A percentile compares a stretch with the other conserved stretches of the same genome.
These are phyloP conservation scores for Melanogrammus aeglefinus DNA, from an alignment of 2,797 vertebrate genomes.

Conservation along the genomic window DNA sequence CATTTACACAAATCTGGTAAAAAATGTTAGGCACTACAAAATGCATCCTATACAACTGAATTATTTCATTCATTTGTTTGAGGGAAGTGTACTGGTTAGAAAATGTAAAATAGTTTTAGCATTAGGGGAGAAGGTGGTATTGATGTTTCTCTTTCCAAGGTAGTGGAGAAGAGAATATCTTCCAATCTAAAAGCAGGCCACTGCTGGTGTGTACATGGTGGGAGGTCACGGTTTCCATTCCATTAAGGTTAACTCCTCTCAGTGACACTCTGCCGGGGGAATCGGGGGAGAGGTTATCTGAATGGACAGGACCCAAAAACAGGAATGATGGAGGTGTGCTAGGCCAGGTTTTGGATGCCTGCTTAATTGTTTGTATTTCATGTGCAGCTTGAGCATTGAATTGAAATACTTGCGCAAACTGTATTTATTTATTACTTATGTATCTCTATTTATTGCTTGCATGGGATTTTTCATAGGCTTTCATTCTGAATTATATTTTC, in stretches of 20 bases:
- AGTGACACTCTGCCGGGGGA: conserved; percentile 49
- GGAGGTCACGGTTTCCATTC: conserved; percentile 73
- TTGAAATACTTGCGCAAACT: not conserved
- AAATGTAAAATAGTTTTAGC: conserved; percentile 63
- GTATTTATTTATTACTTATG: too few species aligned
- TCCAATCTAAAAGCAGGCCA: conserved; percentile 72
- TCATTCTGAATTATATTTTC: not conserved
- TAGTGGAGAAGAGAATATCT: conserved; percentile 69
- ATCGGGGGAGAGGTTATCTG: conserved; percentile 37
- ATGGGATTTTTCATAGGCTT: not conserved
- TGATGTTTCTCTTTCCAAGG: conserved; percentile 69
- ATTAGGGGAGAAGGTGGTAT: conserved; percentile 57
- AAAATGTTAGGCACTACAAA: not conserved
- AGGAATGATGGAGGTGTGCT: not conserved
- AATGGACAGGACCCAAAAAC: conserved; percentile 38
- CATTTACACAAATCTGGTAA: not conserved
- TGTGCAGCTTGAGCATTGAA: not conserved
- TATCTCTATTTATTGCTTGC: not conserved
- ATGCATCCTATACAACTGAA: not conserved
- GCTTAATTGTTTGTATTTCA: not conserved
- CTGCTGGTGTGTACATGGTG: conserved; percentile 65
- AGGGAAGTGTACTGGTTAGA: conserved; percentile 25
- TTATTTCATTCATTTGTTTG: not conserved
- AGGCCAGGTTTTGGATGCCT: not conserved
- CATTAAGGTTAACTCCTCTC: conserved; percentile 58